Conservation (phyloP, 1,140 invertebrate species). For the Heliconius eleuchia region DNA sequence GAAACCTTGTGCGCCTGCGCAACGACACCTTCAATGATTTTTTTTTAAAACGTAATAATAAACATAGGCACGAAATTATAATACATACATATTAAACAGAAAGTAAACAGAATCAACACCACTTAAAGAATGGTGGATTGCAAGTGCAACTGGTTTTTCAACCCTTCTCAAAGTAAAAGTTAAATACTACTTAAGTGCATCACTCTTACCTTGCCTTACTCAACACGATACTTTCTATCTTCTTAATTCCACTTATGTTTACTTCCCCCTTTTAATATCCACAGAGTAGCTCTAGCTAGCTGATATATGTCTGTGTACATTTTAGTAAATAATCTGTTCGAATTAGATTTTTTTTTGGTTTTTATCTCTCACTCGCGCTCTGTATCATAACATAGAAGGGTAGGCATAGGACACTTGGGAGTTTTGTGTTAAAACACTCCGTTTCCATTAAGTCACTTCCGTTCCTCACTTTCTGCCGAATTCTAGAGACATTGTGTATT, state of each 20-base stretch:
- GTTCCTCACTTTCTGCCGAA: no score
- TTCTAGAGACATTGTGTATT: no score
- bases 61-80: background rate
- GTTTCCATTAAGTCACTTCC: no score
- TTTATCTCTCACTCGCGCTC: no score
- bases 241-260: conserved; percentile 4
- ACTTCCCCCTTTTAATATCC: background rate
- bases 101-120: background rate
- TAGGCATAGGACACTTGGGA: no score
- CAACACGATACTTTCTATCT: background rate
- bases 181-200: conserved; percentile 16
- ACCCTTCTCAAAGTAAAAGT: conserved; percentile 15
- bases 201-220: conserved; percentile 7
- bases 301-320: background rate
- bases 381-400: no score
- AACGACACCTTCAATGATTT: no score
- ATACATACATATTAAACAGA: background rate
- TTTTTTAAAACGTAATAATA: background rate
- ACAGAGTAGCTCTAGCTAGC: background rate
- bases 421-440: no score
- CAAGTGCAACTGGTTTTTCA: conserved; percentile 13
- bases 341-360: background rate
- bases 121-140: background rate
- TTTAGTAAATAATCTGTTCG: background rate
- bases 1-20: no score